Conservation (phyloP, 1,140 invertebrate species). For the Geopemphigus sp. region DNA sequence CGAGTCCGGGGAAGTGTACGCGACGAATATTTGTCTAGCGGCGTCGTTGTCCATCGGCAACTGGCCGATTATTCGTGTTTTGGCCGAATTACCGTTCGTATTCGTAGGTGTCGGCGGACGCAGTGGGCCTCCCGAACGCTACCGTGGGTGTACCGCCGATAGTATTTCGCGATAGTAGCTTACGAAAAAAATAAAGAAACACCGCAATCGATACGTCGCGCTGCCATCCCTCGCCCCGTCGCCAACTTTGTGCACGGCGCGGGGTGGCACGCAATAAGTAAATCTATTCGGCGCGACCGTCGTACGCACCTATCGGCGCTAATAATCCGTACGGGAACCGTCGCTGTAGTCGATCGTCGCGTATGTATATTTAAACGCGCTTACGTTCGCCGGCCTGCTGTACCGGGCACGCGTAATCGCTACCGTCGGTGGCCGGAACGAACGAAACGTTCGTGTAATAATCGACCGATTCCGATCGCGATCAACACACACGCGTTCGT, state of each 20-base stretch:
- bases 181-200: too few species aligned
- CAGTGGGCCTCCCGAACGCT: neutral
- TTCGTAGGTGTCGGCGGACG: neutral
- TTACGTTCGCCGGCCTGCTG: too few species aligned
- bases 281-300: neutral
- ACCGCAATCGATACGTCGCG: constrained; percentile 20
- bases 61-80: too few species aligned
- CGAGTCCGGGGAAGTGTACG: too few species aligned
- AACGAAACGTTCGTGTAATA: too few species aligned
- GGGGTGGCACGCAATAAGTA: neutral
- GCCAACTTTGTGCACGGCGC: neutral
- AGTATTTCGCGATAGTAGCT: neutral
- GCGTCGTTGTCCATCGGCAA: neutral
- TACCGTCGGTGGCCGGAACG: too few species aligned
- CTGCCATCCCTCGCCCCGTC: neutral
- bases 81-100: neutral
- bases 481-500: too few species aligned
- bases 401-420: too few species aligned
- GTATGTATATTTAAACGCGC: too few species aligned
- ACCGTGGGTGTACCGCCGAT: neutral
- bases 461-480: too few species aligned
- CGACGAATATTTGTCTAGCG: too few species aligned
- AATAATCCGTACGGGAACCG: neutral
- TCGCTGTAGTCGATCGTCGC: too few species aligned
- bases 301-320: neutral